Base-by-base conservation (phyloP, 1,140 invertebrate genomes). In the Drosophila sechellia region DNA sequence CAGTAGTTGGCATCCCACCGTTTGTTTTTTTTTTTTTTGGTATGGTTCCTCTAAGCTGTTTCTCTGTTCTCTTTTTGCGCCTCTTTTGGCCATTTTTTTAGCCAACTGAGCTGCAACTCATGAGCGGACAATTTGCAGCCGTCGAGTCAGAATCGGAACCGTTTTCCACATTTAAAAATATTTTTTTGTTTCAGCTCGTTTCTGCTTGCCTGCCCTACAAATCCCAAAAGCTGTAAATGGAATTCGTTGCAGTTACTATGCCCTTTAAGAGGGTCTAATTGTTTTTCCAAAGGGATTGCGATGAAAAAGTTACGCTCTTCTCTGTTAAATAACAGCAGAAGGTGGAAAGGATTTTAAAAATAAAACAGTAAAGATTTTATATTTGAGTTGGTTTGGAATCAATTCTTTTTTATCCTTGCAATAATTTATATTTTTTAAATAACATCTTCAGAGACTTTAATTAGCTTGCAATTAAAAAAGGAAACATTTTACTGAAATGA, bases 81-180 rank as follows among this genome's bases (percentile, higher is more conserved):
- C 25, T 31, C 12, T 27, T 40, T 45, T 37, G 27, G 39, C 43
- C 10, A 3, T 43, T 42, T 45, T 50, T 50, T 46, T 22, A 46
- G 20, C 37, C 37, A 17, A 39, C 61, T 58, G 50, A 75, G 61
- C 61, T 76, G 49, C 71, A 73, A 74, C 71, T 74, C 69, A 64
- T 74, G 58, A 73, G 69, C 71, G 57, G 20, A 72, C 57, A 55
- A 61, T 71, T 73, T 73, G 49, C 66, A 73, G 65, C 55, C 48
- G 48, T 49, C 56, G 42, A 27, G 49, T 12, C 15, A 31, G 49
- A 46, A 42, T 60, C 40, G 40, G 12, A 57, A 57, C 40, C 27
- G 37, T 55, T 63, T 55, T 20, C 40, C 17, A 45, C 65, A 69
- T 68, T 68, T 69, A 46, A 69, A 45, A 69, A 66, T 54, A 54